Evolutionary conservation across 2,888 invertebrate genomes (phyloP).

Genomic region (Stenchaetothrips biformis): DNA sequence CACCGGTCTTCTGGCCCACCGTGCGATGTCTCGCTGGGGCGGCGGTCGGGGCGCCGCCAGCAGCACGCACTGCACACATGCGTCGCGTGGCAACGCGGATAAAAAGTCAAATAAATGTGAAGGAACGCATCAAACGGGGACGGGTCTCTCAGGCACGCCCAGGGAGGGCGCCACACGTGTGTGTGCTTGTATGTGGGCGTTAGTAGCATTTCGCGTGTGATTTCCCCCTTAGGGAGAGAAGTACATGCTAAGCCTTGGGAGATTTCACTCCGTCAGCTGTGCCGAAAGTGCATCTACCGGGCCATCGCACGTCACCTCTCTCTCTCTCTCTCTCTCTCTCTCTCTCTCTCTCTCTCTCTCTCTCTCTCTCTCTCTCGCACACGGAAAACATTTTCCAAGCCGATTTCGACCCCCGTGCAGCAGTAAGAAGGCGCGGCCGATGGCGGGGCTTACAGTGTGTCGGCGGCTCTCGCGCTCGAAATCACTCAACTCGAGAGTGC

Average conservation of each 20-base stretch:
- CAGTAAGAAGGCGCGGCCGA: background rate
- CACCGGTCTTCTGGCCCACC: too few species aligned
- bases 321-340: background rate
- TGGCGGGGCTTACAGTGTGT: too few species aligned
- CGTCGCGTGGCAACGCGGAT: background rate
- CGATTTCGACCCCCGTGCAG: too few species aligned
- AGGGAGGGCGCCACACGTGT: background rate
- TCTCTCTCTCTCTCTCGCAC: background rate
- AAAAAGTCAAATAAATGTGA: conserved; percentile 21
- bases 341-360: background rate
- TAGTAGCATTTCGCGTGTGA: conserved; percentile 18
- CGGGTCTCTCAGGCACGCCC: background rate
- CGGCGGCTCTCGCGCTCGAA: too few species aligned
- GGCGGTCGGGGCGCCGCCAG: too few species aligned
- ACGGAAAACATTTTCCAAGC: background rate
- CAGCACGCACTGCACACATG: background rate
- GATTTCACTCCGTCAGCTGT: conserved; percentile 14
- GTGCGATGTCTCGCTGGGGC: too few species aligned
- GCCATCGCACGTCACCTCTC: background rate
- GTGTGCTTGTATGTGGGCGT: background rate
- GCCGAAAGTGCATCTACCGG: background rate
- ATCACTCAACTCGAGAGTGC: too few species aligned
- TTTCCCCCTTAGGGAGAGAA: background rate
- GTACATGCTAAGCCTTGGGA: conserved; percentile 16
- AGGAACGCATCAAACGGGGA: conserved; percentile 18